These are phyloP conservation scores for Bombyx mandarina DNA, from an alignment of 1,140 invertebrate species.

Conservation along the genomic window DNA sequence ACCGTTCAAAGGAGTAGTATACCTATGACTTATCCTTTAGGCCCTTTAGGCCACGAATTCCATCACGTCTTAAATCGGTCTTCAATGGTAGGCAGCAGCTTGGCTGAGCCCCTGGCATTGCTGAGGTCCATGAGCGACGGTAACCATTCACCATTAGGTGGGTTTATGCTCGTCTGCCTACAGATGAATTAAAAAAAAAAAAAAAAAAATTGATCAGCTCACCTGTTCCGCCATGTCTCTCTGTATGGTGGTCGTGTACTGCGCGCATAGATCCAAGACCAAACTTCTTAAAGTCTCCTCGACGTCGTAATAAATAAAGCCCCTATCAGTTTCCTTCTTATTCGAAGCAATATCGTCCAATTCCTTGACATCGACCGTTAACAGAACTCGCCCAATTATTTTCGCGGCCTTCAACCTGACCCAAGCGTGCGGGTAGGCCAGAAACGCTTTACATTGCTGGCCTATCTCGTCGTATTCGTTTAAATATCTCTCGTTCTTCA, in stretches of 20 bases:
- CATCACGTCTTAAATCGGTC: too few species aligned
- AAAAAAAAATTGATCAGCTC: constrained; percentile 10
- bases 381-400: constrained; percentile 80
- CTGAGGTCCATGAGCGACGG: too few species aligned
- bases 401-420: constrained; percentile 83
- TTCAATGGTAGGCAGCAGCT: too few species aligned
- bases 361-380: constrained; percentile 73
- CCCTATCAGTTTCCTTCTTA: constrained; percentile 56
- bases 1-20: too few species aligned
- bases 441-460: constrained; percentile 80
- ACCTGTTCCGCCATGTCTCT: constrained; percentile 78
- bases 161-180: too few species aligned
- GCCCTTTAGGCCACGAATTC: too few species aligned
- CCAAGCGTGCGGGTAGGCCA: constrained; percentile 74
- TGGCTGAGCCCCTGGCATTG: too few species aligned
- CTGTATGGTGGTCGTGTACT: constrained; percentile 76
- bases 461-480: constrained; percentile 74
- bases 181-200: too few species aligned
- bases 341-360: constrained; percentile 68
- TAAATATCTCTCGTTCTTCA: constrained; percentile 55
- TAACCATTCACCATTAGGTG: too few species aligned
- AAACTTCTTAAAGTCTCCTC: constrained; percentile 75
- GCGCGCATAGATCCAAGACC: constrained; percentile 80
- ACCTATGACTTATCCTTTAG: too few species aligned
- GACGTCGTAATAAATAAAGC: constrained; percentile 76